Base-by-base conservation (phyloP, 1,140 invertebrate species). In the Cherax quadricarinatus region DNA sequence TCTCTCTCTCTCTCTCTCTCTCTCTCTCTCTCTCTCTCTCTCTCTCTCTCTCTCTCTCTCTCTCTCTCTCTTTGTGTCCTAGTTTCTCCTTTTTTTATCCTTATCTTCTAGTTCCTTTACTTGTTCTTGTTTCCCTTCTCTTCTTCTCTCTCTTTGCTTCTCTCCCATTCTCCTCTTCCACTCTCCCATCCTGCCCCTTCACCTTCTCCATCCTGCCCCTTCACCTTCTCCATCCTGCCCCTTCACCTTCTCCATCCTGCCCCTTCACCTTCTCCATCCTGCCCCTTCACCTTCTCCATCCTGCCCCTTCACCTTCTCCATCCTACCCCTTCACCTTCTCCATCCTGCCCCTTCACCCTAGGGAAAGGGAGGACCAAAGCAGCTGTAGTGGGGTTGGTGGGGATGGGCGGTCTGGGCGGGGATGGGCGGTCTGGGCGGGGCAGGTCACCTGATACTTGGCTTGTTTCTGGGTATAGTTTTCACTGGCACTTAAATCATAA, bases 401-500 rank as follows among this genome's bases (percentile, higher is more conserved):
- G 83, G 83, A 57, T 41, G 83, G 53, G 30, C 7, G 57, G 73
- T 79, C 73, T 87, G 86, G 86, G 81, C 4, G n/a, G 49, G 83
- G 83, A 57, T 41, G 83, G 53, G 30, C 7, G 57, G 73, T 79
- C 73, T 87, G 86, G 86, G 86, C 79, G 73, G 51, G 53, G 18
- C 14, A 70, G 12, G 86, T 14, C 57, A 82, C 79, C 87, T 48
- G 78, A 89, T 60, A 89, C 30, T 41, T 41, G 30, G 30, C 30
- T 41, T 41, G 30, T 41, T 41, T 41, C 30, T 41, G 30, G 30
- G 82, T 86, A 79, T 91, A 70, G 53, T 60, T 86, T 85, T 86
- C 82, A 85, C 80, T 51, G 87, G 78, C 82, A 84, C 81, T 85
- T 86, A 91, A 91, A 86, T 91, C 82, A 91, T 91, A 91, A 78